Base-by-base conservation (phyloP, 2,113 vertebrate species). In the Thalassarche chlororhynchos region DNA sequence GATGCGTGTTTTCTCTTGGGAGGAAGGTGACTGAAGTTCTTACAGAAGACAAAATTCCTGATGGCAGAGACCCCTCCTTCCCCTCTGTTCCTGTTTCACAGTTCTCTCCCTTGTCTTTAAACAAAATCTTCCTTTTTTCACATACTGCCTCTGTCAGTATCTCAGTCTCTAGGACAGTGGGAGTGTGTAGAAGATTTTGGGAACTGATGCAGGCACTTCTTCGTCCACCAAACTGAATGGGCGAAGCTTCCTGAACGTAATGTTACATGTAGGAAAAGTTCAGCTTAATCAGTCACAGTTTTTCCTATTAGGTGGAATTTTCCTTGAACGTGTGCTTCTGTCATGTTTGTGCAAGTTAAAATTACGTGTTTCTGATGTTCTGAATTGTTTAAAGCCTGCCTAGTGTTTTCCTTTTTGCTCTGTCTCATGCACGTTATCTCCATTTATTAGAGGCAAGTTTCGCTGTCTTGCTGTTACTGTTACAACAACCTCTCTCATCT, bases 61-160 rank as follows among this genome's bases (percentile, higher is more conserved):
- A 36, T 75, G 60, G 44, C 81, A 61, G 74, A 71, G 47, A 83
- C 25, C 17, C 8, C 14, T 65, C n/a, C 19, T 52, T 26, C 38
- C 11, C n/a, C 14, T 75, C 49, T 54, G 13, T 87, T 74, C 36
- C 76, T 31, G 4, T 92, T 97, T 96, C 65, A 61, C 40, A 61
- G 46, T 49, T 93, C 66, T 94, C 52, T 90, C 47, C 54, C 60
- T 76, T 62, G 12, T 44, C 80, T 94, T 96, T 93, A 72, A 90
- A 84, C 54, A 87, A 94, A 87, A 78, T 81, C 69, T 87, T 70
- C 28, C 32, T 44, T 90, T 95, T 87, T 88, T 86, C 57, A 65
- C 69, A 88, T 80, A 31, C 51, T 83, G 14, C 58, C 84, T 24
- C 72, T 82, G 55, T 38, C 31, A 91, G n/a, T 78, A 89, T 88